Evolutionary conservation across 2,888 invertebrate genomes (phyloP), one percentile per base, ranked within the genome.

Genomic region (Coremacera marginata): DNA sequence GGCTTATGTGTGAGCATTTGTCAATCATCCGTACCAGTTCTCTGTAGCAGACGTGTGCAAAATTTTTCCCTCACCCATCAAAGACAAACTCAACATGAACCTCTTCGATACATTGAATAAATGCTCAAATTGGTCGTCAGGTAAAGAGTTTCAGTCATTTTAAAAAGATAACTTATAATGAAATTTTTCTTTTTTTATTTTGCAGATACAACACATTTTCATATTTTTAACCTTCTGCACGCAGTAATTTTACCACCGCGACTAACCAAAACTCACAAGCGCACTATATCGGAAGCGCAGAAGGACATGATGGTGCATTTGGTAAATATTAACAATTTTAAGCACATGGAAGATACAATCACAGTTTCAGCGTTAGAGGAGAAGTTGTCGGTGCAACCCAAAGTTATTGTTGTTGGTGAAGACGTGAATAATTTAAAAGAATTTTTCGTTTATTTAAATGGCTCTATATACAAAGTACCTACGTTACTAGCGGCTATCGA

Each of bases 401-500:
- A 51, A 7, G 22, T 70, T 2, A 70, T 70, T 3, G 22, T 16
- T 22, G 27, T 11, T 19, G 31, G n/a, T 14, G 37, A 34, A 3
- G 34, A 5, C 5, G 14, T 37, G 19, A n/a, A 67, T 7, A 67
- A 44, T 19, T 37, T 19, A 37, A 67, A 67, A 27, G 60, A 31
- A 62, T 72, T 72, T 60, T 72, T 60, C 37, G 44, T 72, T 5
- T 44, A 62, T 72, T 72, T 72, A 22, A 31, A 60, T 25, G 72
- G 62, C 44, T 22, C 65, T 11, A 25, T 55, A 49, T 77, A 77
- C 27, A 72, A 77, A 55, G 71, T 77, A 22, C 52, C 62, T 34
- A 67, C 71, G n/a, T 51, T 77, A 7, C 22, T 77, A 55, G 19
- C 57, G n/a, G 72, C 72, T 49, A 19, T 77, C 16, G 77, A 74